Conservation (phyloP, 2,888 invertebrate species). For the Gisinianus flammeolus region DNA sequence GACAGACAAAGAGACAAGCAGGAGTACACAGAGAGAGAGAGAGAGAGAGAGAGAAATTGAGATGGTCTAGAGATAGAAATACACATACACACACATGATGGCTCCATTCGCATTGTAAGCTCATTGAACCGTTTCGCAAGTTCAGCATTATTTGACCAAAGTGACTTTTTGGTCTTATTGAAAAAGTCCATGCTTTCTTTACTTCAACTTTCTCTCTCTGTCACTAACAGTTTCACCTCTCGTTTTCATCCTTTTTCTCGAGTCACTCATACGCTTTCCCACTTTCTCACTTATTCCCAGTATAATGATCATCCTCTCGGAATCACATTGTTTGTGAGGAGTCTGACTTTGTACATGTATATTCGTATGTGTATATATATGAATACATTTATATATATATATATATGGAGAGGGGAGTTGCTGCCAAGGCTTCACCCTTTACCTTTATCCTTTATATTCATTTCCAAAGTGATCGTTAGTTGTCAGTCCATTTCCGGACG, state of each 20-base stretch:
- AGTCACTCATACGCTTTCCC: background rate
- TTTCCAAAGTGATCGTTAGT: background rate
- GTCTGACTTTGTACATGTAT: background rate
- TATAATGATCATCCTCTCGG: background rate
- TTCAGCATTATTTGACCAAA: slow-evolving; percentile 43
- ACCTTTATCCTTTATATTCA: background rate
- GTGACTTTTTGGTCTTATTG: slow-evolving; percentile 36
- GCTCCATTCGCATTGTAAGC: slow-evolving; percentile 32
- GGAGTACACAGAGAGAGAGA: background rate
- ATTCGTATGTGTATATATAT: too few relatives aligned
- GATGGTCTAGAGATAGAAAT: too few relatives aligned
- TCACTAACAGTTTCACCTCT: background rate
- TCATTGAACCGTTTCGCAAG: slow-evolving; percentile 42
- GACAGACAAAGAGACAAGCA: background rate
- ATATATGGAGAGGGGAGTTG: background rate
- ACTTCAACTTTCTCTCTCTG: background rate
- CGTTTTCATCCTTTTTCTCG: background rate
- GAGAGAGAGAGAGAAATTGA: background rate
- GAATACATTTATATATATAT: too few relatives aligned
- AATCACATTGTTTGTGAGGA: background rate
- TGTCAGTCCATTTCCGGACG: background rate
- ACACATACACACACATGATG: background rate
- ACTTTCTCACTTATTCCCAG: background rate
- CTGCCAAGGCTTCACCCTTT: background rate
- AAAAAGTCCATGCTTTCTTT: slow-evolving; percentile 13